Percentiles rank a stretch among this genome's conserved stretches.
These are phyloP conservation scores for Fabriciana adippe DNA, from an alignment of 2,888 invertebrate genomes.

Conservation along the genomic window DNA sequence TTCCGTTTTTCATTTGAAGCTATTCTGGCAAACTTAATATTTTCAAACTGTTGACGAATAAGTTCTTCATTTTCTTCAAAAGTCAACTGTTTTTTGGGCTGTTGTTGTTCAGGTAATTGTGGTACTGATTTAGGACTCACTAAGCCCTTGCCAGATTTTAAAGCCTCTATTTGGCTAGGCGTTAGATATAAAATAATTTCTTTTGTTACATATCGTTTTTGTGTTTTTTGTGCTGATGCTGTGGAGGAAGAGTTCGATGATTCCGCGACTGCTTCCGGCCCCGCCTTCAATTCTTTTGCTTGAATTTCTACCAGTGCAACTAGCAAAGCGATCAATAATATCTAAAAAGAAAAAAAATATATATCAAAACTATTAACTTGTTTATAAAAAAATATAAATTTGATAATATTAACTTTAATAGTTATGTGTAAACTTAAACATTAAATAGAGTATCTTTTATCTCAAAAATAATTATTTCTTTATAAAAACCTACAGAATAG, in stretches of 20 bases:
- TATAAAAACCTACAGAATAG: neutral
- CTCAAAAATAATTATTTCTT: neutral
- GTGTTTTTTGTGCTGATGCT: constrained; percentile 34
- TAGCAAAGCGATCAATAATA: constrained; percentile 46
- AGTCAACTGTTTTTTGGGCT: constrained; percentile 38
- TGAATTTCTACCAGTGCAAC: constrained; percentile 47
- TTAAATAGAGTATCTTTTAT: neutral
- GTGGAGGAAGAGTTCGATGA: constrained; percentile 38
- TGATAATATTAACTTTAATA: neutral
- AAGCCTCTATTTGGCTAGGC: constrained; percentile 60
- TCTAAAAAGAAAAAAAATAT: constrained; percentile 50
- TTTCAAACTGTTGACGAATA: constrained; percentile 27
- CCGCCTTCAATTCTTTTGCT: constrained; percentile 50
- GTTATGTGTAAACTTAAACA: neutral
- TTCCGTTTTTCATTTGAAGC: constrained; percentile 5
- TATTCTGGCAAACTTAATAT: constrained; percentile 22
- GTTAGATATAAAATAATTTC: constrained; percentile 67
- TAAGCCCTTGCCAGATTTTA: constrained; percentile 49
- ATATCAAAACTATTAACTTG: neutral
- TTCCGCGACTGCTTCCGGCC: constrained; percentile 53
- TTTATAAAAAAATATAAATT: neutral
- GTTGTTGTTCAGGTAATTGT: constrained; percentile 15
- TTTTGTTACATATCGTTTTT: constrained; percentile 51
- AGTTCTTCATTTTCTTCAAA: constrained; percentile 25
- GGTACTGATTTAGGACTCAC: constrained; percentile 31